A percentile compares a stretch with the other conserved stretches of the same genome.
These are phyloP conservation scores for Spea hammondii DNA, from an alignment of 2,797 vertebrate species.

Conservation along the genomic window DNA sequence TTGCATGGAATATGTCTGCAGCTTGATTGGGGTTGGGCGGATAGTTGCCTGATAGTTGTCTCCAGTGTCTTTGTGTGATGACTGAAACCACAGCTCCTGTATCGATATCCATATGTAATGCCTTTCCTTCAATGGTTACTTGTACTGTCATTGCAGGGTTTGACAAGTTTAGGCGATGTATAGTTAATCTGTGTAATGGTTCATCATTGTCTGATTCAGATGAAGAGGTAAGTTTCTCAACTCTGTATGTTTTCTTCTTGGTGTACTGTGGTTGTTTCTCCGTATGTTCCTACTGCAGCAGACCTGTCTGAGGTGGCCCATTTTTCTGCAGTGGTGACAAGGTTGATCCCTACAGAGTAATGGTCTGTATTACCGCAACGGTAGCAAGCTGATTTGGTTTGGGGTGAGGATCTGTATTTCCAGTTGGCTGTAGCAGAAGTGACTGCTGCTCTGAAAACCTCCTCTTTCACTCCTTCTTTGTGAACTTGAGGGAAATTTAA, in stretches of 20 bases:
- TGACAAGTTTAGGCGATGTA: too few species aligned
- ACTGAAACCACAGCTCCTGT: not conserved
- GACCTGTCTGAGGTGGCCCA: not conserved
- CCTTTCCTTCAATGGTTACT: too few species aligned
- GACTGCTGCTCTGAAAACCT: not conserved
- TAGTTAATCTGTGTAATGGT: not conserved
- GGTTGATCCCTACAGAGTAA: not conserved
- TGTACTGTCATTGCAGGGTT: too few species aligned
- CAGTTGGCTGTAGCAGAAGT: not conserved
- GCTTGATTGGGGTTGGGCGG: not conserved
- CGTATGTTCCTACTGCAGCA: not conserved
- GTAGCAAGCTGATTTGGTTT: not conserved
- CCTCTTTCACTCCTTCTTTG: not conserved
- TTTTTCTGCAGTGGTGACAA: not conserved
- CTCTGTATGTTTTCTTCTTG: not conserved
- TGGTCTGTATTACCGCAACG: not conserved
- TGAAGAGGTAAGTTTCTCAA: not conserved
- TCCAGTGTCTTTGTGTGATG: not conserved
- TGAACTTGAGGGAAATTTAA: not conserved
- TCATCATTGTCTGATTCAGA: not conserved
- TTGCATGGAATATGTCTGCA: not conserved
- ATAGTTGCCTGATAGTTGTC: not conserved
- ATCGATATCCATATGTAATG: not conserved
- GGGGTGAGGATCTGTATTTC: not conserved
- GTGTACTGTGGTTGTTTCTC: not conserved